These are phyloP conservation scores for Mirza zaza DNA, from an alignment of 2,113 vertebrate genomes.

Conservation along the genomic window DNA sequence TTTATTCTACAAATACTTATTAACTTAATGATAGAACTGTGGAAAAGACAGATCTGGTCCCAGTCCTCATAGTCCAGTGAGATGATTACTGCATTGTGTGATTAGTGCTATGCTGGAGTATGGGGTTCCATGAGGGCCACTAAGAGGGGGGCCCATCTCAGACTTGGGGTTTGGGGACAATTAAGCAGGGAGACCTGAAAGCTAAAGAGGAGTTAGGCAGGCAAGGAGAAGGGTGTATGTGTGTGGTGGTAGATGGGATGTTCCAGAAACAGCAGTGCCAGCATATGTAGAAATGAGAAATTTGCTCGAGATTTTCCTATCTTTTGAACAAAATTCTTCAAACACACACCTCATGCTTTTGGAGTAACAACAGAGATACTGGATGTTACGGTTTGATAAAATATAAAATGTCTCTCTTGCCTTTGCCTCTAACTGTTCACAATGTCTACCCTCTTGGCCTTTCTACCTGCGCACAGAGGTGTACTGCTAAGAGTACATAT, in stretches of 20 bases:
- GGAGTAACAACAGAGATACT: not conserved
- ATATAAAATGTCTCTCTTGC: not conserved
- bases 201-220: not conserved
- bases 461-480: not conserved
- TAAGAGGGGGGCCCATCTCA: not conserved
- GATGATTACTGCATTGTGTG: accelerated
- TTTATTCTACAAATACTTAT: not conserved
- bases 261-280: not conserved
- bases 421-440: not conserved
- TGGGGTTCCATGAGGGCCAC: not conserved
- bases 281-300: not conserved
- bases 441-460: not conserved
- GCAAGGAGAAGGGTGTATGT: not conserved
- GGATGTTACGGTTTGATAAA: not conserved
- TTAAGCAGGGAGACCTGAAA: not conserved
- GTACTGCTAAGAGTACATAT: not conserved
- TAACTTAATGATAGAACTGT: not conserved
- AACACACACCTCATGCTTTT: not conserved
- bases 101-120: not conserved
- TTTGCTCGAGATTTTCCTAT: not conserved
- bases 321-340: conserved; percentile 7
- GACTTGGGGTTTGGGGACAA: not conserved
- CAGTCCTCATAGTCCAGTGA: not conserved
- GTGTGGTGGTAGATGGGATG: accelerated
- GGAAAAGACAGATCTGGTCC: not conserved